A percentile compares a stretch with the other conserved stretches of the same genome.
Evolutionary conservation across 2,888 invertebrate genomes (phyloP).

Genomic region (Torymus auratus): DNA sequence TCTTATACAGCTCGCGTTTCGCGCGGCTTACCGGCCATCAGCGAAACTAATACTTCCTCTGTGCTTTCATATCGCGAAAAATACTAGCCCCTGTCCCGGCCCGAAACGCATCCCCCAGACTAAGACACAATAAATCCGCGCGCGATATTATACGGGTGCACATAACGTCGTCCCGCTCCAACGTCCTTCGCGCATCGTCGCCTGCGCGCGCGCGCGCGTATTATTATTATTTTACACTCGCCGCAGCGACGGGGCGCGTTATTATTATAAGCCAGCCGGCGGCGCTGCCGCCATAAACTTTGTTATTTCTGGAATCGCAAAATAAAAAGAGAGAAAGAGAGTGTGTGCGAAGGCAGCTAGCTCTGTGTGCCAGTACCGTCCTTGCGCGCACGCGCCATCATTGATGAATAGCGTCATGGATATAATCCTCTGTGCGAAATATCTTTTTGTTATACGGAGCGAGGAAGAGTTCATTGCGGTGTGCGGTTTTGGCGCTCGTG

Average conservation of each 20-base stretch:
- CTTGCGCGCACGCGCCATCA: too few relatives aligned
- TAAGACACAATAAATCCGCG: not conserved
- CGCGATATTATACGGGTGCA: not conserved
- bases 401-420: too few relatives aligned
- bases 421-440: not conserved
- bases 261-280: constrained; percentile 46
- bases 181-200: constrained; percentile 51
- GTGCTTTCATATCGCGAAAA: too few relatives aligned
- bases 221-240: constrained; percentile 47
- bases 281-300: constrained; percentile 40
- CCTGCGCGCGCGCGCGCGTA: constrained; percentile 8
- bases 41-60: too few relatives aligned
- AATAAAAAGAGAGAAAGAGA: constrained; percentile 35
- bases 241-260: constrained; percentile 12
- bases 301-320: constrained; percentile 53
- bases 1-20: too few relatives aligned
- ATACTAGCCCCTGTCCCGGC: too few relatives aligned
- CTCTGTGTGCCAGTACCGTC: too few relatives aligned
- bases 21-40: too few relatives aligned
- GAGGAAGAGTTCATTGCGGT: constrained; percentile 9
- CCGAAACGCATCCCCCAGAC: too few relatives aligned
- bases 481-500: constrained; percentile 17
- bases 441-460: not conserved
- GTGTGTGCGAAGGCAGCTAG: too few relatives aligned
- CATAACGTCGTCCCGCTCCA: too few relatives aligned